Conservation (phyloP, 2,888 invertebrate species). For the Melikaiella ostensackeni region DNA sequence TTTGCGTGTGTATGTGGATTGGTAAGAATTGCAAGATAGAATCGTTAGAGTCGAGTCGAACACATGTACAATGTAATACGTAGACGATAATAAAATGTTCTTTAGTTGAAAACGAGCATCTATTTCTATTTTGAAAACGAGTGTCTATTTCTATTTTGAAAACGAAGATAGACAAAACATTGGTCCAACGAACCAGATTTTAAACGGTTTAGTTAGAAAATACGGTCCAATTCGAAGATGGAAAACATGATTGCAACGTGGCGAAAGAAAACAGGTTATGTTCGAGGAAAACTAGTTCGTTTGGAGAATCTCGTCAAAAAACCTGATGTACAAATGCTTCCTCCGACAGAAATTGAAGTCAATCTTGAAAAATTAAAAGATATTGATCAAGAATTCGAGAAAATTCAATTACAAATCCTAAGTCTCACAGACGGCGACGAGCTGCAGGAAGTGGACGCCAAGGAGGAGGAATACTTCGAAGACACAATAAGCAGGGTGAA, state of each 20-base stretch:
- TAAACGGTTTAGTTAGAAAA: not conserved
- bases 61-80: too few relatives aligned
- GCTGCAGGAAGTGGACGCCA: not conserved
- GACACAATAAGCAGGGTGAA: too few relatives aligned
- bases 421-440: not conserved
- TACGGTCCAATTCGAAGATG: not conserved
- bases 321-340: not conserved
- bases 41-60: too few relatives aligned
- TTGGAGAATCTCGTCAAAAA: not conserved
- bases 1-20: too few relatives aligned
- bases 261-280: conserved; percentile 1
- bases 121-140: too few relatives aligned
- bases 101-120: too few relatives aligned
- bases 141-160: too few relatives aligned
- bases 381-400: not conserved
- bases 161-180: conserved; percentile 52
- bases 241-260: not conserved
- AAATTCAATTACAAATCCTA: not conserved
- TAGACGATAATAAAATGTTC: too few relatives aligned
- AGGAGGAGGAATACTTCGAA: not conserved
- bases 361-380: not conserved
- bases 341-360: not conserved
- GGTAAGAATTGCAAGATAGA: too few relatives aligned
- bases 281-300: not conserved
- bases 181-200: conserved; percentile 44